Conservation (phyloP, 1,140 invertebrate species). For the Alviniconcha marisindica region DNA sequence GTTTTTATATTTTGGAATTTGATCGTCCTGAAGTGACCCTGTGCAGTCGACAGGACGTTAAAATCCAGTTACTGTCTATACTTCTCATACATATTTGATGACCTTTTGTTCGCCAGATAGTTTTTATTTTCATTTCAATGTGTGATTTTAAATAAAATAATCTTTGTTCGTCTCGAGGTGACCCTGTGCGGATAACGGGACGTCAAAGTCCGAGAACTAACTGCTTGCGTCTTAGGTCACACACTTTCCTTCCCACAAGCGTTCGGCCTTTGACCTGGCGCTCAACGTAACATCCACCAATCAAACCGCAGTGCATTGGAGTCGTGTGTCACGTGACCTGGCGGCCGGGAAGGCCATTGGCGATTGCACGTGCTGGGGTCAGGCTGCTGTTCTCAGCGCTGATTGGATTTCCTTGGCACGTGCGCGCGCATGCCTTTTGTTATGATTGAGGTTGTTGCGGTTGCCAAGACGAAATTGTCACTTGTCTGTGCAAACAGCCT, state of each 20-base stretch:
- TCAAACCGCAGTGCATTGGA: slow-evolving; percentile 30
- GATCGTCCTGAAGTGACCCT: too few relatives aligned
- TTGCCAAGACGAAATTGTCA: background rate
- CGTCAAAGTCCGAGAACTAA: too few relatives aligned
- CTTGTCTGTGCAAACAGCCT: background rate
- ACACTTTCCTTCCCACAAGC: slow-evolving; percentile 1
- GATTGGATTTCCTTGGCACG: slow-evolving; percentile 39
- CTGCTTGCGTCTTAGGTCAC: background rate
- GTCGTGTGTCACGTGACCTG: slow-evolving; percentile 22
- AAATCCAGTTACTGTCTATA: too few relatives aligned
- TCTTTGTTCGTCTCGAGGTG: too few relatives aligned
- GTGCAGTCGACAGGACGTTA: too few relatives aligned
- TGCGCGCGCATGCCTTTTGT: slow-evolving; percentile 1
- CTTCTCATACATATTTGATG: too few relatives aligned
- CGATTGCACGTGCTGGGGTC: slow-evolving; percentile 31
- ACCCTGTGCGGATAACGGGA: too few relatives aligned
- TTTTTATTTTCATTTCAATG: too few relatives aligned
- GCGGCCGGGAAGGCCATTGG: background rate
- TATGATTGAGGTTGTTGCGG: background rate
- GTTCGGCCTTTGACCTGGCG: slow-evolving; percentile 23
- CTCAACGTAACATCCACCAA: slow-evolving; percentile 31
- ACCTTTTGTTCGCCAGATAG: too few relatives aligned
- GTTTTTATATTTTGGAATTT: too few relatives aligned
- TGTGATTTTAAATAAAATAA: too few relatives aligned
- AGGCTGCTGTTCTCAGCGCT: slow-evolving; percentile 15